Percentiles rank a stretch among this genome's conserved stretches.
These are phyloP conservation scores for Heteropelma amictum DNA, from an alignment of 2,888 invertebrate genomes.

Conservation along the genomic window DNA sequence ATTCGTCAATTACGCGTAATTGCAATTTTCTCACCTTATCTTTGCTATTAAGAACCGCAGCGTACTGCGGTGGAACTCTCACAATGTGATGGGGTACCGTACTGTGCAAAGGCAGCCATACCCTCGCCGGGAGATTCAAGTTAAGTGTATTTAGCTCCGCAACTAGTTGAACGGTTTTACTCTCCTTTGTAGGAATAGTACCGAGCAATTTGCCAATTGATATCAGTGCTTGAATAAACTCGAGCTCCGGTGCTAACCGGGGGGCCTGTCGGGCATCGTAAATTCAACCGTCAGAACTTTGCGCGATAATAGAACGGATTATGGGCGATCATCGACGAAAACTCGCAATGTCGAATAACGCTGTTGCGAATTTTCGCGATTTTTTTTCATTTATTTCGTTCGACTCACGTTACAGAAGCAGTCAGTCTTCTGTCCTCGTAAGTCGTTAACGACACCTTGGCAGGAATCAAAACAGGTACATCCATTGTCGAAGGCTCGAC, in stretches of 20 bases:
- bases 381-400: too few relatives aligned
- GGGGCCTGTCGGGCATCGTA: conserved; percentile 89
- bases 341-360: not conserved
- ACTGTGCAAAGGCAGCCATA: conserved; percentile 97
- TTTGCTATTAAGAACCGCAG: conserved; percentile 99
- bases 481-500: conserved; percentile 97
- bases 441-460: conserved; percentile 87
- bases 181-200: conserved; percentile 91
- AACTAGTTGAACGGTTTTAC: conserved; percentile 93
- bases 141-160: conserved; percentile 96
- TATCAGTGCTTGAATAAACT: conserved; percentile 93
- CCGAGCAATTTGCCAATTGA: conserved; percentile 91
- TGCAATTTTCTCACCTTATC: conserved; percentile 85
- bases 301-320: conserved; percentile 42
- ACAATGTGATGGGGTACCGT: conserved; percentile 94
- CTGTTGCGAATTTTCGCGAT: not conserved
- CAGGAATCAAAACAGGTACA: conserved; percentile 95
- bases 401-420: conserved; percentile 86
- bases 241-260: conserved; percentile 89
- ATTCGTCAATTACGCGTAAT: too few relatives aligned
- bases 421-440: conserved; percentile 87
- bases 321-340: not conserved
- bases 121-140: conserved; percentile 97
- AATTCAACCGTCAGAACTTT: conserved; percentile 22
- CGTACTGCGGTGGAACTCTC: conserved; percentile 97